Percentiles rank a stretch among this genome's conserved stretches.
Conservation (phyloP, 2,113 vertebrate genomes). For the Marmota monax region DNA sequence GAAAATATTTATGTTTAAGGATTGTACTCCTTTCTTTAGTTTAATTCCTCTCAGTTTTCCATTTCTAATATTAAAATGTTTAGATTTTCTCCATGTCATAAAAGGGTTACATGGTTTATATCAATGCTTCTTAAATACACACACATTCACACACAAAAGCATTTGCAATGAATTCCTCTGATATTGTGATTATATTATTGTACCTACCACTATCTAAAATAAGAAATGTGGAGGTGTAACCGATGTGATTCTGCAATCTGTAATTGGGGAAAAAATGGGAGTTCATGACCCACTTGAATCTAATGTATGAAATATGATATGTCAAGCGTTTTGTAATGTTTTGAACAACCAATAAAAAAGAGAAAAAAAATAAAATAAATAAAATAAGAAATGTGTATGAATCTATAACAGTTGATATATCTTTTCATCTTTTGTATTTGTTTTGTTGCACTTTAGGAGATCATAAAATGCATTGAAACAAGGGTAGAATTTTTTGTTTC, state of each 20-base stretch:
- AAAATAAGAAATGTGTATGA: neutral
- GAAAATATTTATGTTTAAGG: neutral
- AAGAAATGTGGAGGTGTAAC: neutral
- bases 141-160: neutral
- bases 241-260: no score
- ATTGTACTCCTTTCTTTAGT: neutral
- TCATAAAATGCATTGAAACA: constrained; percentile 14
- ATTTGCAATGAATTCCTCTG: neutral
- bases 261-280: no score
- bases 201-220: neutral
- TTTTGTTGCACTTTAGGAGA: neutral
- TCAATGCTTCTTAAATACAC: neutral
- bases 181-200: neutral
- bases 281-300: no score
- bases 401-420: neutral
- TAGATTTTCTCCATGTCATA: neutral
- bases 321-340: no score
- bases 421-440: neutral
- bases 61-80: neutral
- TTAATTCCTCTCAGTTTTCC: neutral
- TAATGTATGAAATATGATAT: no score
- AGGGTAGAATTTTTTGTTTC: constrained; percentile 47
- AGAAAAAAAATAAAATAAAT: no score
- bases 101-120: neutral
- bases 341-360: no score